Evolutionary conservation across 2,888 invertebrate genomes (phyloP).

Genomic region (Bombylius discolor): DNA sequence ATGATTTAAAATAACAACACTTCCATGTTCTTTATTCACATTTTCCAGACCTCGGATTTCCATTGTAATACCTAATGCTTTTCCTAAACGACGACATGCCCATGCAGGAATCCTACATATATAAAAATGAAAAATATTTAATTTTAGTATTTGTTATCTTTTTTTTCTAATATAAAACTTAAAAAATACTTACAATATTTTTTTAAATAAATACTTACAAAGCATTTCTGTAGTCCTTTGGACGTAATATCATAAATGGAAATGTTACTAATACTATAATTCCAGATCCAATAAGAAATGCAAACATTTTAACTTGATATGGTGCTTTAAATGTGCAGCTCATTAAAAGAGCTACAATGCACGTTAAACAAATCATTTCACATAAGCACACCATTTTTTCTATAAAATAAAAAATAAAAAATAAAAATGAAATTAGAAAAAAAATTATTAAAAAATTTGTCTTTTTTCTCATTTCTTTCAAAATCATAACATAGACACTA

Average conservation of each 20-base stretch:
- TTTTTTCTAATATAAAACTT: neutral
- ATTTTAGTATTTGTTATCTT: no score
- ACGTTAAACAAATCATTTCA: slow-evolving; percentile 29
- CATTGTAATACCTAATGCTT: slow-evolving; percentile 51
- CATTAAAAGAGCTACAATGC: slow-evolving; percentile 26
- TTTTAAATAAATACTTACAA: slow-evolving; percentile 45
- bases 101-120: slow-evolving; percentile 55
- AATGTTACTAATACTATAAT: slow-evolving; percentile 49
- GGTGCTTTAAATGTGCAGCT: slow-evolving; percentile 39
- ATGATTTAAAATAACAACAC: slow-evolving; percentile 75
- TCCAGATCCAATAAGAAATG: slow-evolving; percentile 50
- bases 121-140: neutral
- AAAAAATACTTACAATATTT: slow-evolving; percentile 5
- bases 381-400: slow-evolving; percentile 26
- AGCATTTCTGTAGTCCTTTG: slow-evolving; percentile 62
- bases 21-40: slow-evolving; percentile 58
- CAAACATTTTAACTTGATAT: slow-evolving; percentile 56
- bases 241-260: slow-evolving; percentile 61
- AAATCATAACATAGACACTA: no score
- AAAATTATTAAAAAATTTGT: no score
- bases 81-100: slow-evolving; percentile 40
- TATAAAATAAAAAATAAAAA: neutral
- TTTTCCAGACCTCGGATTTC: slow-evolving; percentile 63
- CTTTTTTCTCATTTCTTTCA: no score
- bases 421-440: no score